These are phyloP conservation scores for Crepidodera aurea DNA, from an alignment of 2,888 invertebrate genomes.

Conservation along the genomic window DNA sequence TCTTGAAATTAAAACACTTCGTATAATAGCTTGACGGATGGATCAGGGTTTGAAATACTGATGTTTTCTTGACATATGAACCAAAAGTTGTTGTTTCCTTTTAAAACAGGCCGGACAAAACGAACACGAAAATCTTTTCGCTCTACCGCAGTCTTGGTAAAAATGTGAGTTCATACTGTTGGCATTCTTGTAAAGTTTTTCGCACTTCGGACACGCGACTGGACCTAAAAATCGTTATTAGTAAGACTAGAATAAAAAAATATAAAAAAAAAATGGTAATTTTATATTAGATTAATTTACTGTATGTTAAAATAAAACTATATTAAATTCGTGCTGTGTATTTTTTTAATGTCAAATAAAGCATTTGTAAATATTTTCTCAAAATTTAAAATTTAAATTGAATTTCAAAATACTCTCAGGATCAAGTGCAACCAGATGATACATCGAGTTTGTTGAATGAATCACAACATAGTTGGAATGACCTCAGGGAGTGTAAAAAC, in stretches of 20 bases:
- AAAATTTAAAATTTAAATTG: too few relatives aligned
- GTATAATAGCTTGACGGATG: too few relatives aligned
- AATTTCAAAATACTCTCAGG: too few relatives aligned
- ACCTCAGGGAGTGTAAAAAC: too few relatives aligned
- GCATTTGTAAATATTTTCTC: too few relatives aligned
- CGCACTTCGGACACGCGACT: constrained; percentile 44
- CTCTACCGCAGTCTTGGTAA: constrained; percentile 33
- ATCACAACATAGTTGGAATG: too few relatives aligned
- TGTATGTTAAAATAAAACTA: too few relatives aligned
- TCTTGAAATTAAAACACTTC: background rate
- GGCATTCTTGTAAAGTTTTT: constrained; percentile 44
- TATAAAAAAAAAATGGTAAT: too few relatives aligned
- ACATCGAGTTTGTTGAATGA: too few relatives aligned
- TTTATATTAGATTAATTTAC: background rate
- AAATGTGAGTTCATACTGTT: constrained; percentile 45
- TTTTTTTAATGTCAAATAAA: too few relatives aligned
- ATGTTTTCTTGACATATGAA: constrained; percentile 35
- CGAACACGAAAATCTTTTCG: constrained; percentile 23
- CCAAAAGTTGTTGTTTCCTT: constrained; percentile 34
- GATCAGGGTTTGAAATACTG: background rate
- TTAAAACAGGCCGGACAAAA: constrained; percentile 26
- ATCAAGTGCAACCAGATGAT: too few relatives aligned
- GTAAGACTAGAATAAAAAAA: constrained; percentile 13
- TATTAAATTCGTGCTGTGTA: too few relatives aligned
- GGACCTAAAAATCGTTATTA: constrained; percentile 11